A percentile compares a stretch with the other conserved stretches of the same genome.
Conservation (phyloP, 2,113 vertebrate genomes). For the Psophia crepitans region DNA sequence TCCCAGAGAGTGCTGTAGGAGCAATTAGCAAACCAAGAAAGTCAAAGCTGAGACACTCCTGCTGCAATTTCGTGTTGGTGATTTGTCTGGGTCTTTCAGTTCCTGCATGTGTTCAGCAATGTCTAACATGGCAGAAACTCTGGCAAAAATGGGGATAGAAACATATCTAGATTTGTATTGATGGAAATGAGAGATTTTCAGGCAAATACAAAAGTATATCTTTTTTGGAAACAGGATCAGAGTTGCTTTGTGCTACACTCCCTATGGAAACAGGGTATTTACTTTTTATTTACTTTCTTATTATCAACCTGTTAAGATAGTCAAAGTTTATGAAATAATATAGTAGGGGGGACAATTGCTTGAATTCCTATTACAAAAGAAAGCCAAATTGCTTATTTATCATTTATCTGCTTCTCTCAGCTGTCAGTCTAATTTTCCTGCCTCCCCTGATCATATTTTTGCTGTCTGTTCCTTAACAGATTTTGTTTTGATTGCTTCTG, state of each 20-base stretch:
- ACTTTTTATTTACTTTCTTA: neutral
- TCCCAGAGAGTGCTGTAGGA: neutral
- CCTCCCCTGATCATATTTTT: slow-evolving; percentile 53
- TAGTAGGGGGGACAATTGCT: neutral
- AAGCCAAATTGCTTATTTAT: neutral
- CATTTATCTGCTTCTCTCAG: slow-evolving; percentile 14
- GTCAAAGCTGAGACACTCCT: neutral
- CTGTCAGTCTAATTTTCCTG: slow-evolving; percentile 43
- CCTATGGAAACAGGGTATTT: neutral
- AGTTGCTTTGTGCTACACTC: neutral
- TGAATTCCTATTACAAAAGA: neutral
- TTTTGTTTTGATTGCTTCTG: slow-evolving; percentile 66
- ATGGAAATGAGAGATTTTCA: neutral
- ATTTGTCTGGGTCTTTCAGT: neutral
- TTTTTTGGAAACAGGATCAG: neutral
- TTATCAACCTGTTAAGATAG: neutral
- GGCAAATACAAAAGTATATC: neutral
- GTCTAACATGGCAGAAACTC: neutral
- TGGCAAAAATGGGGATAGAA: neutral
- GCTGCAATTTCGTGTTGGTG: neutral
- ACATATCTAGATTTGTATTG: neutral
- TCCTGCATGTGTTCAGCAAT: neutral
- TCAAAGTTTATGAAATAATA: neutral
- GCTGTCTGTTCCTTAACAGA: slow-evolving; percentile 60
- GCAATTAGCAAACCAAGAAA: neutral